phyloP scores from a whole-genome alignment of 2,888 invertebrate genomes.

The Branchinecta sandiegonensis region DNA sequence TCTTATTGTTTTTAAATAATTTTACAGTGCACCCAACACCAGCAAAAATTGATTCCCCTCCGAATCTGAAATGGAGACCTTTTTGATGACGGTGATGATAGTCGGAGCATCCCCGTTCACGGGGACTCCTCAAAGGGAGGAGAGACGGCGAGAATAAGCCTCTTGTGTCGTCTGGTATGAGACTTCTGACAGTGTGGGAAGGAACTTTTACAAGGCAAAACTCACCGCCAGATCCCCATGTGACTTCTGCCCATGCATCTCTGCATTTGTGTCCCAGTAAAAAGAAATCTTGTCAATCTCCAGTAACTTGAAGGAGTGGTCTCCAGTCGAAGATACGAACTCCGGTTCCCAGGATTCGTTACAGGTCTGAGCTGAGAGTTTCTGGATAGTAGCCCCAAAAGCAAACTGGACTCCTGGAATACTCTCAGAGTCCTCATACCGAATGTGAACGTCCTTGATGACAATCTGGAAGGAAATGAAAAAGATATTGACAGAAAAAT shows the following conservation, averaged over 20 bases:
- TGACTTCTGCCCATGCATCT: conserved; percentile 50
- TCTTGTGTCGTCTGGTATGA: too few relatives aligned
- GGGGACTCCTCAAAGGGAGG: too few relatives aligned
- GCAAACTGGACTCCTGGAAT: conserved; percentile 55
- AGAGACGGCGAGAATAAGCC: too few relatives aligned
- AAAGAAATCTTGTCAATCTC: conserved; percentile 73
- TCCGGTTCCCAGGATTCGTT: conserved; percentile 70
- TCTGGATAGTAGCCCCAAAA: conserved; percentile 71
- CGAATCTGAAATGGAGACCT: too few relatives aligned
- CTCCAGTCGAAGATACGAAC: conserved; percentile 43
- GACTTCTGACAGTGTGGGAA: too few relatives aligned
- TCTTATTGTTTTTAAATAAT: too few relatives aligned
- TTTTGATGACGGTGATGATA: too few relatives aligned
- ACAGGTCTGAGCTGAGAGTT: conserved; percentile 80
- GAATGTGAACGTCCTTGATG: conserved; percentile 84
- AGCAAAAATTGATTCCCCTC: too few relatives aligned
- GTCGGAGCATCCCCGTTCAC: too few relatives aligned
- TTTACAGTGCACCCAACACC: too few relatives aligned
- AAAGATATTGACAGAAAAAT: too few relatives aligned
- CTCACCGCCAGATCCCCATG: conserved; percentile 54
- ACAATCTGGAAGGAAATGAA: conserved; percentile 48
- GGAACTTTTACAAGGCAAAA: conserved; percentile 23
- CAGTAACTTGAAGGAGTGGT: conserved; percentile 66
- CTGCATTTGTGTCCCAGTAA: conserved; percentile 71
- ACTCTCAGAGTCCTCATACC: conserved; percentile 77